Base-by-base conservation (phyloP, 2,113 vertebrate species). In the Psilopogon haemacephalus region DNA sequence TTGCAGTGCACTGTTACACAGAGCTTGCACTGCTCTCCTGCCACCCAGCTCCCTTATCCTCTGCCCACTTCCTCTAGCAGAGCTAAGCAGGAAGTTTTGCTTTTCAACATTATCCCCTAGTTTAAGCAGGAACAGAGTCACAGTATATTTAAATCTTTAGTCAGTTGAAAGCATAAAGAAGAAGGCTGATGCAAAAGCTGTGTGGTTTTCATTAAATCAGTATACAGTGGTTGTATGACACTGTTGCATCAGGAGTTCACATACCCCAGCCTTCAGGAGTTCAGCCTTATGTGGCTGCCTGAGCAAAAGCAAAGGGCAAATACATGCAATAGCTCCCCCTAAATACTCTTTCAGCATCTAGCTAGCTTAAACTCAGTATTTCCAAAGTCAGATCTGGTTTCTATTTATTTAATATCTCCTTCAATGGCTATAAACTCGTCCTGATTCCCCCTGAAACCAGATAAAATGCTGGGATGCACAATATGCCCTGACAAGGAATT, bases 391-490 rank as follows among this genome's bases (percentile, higher is more conserved):
- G 75, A 86, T 76, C 84, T 85, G 84, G 40, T 91, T 96, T 95
- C 93, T 91, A 78, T 92, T 91, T 95, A 88, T 80, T 89, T 89
- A 86, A 76, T 67, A 52, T 77, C 83, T 89, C 89, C 54, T 93
- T 88, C 82, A 77, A 20, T 38, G 62, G 64, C 72, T 52, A 71
- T 94, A 96, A 94, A 84, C 79, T 88, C 88, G 59, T 56, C 42
- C 68, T 4, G 1, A 50, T 89, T 94, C 58, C 48, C 42, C 83
- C 67, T 84, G 46, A 86, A 80, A 60, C 52, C 76, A 88, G 83
- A 84, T 73, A 68, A 94, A 70, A 72, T 7, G 7, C 60, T 42
- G 33, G 40, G 85, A 88, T 88, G 75, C 52, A 88, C 75, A 74
- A 42, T 76, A 40, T 59, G 26, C n/a, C 67, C 52, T 73, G 75